Conservation (phyloP, 2,113 vertebrate genomes). For the Octodon degus region DNA sequence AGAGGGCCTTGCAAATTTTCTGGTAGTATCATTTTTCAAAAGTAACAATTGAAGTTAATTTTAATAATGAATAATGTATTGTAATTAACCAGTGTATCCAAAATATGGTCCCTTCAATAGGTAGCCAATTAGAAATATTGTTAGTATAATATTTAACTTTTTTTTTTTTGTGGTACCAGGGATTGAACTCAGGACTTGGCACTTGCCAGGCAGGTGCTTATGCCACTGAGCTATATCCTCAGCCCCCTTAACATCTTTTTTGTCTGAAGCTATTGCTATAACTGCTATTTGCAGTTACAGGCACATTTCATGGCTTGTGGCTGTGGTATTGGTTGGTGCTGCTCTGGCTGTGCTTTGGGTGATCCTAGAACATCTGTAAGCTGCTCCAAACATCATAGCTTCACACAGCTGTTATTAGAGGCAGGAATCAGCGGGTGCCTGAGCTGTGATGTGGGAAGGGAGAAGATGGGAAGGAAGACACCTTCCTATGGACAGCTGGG, state of each 20-base stretch:
- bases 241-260: neutral
- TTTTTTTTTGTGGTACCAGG: too few relatives aligned
- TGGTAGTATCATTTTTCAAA: neutral
- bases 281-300: neutral
- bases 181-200: too few relatives aligned
- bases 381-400: neutral
- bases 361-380: neutral
- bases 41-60: neutral
- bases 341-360: too few relatives aligned
- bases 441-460: neutral
- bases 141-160: neutral
- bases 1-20: neutral
- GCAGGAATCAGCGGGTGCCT: neutral
- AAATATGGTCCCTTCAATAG: neutral
- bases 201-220: too few relatives aligned
- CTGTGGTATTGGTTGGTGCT: rapidly evolving
- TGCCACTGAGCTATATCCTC: too few relatives aligned
- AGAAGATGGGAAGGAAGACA: neutral
- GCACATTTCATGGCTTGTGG: neutral
- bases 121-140: slow-evolving; percentile 4
- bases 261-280: neutral
- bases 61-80: neutral
- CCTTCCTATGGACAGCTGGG: neutral
- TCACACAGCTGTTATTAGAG: too few relatives aligned
- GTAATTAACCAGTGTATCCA: neutral